Evolutionary conservation across 1,140 invertebrate species (phyloP).

Genomic region (Drosophila teissieri): DNA sequence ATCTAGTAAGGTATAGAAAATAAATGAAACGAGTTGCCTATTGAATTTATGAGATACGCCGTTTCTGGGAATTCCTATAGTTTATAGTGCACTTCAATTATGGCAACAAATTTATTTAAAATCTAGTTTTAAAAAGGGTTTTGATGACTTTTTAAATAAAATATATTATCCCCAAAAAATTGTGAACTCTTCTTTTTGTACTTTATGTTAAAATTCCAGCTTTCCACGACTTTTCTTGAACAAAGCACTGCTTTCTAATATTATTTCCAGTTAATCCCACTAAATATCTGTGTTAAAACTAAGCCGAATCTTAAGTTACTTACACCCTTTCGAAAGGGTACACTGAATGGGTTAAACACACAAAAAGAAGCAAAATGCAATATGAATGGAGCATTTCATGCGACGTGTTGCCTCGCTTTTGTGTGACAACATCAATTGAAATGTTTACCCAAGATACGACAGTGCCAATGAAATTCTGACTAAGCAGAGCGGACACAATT

Average conservation of each 20-base stretch:
- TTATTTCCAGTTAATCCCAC: neutral
- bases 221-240: too few species aligned
- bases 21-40: slow-evolving; percentile 1
- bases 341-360: neutral
- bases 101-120: neutral
- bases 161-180: too few species aligned
- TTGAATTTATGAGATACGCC: neutral
- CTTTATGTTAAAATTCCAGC: too few species aligned
- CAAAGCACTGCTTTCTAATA: too few species aligned
- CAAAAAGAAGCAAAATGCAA: slow-evolving; percentile 32
- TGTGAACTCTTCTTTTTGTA: too few species aligned
- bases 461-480: slow-evolving; percentile 46
- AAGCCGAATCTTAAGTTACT: neutral
- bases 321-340: slow-evolving; percentile 13
- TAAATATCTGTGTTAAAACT: neutral
- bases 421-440: slow-evolving; percentile 57
- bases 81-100: neutral
- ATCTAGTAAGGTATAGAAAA: slow-evolving; percentile 10
- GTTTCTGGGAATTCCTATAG: neutral
- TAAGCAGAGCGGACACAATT: slow-evolving; percentile 40
- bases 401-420: slow-evolving; percentile 34
- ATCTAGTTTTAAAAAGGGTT: neutral
- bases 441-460: slow-evolving; percentile 75
- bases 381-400: slow-evolving; percentile 50
- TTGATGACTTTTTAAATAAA: too few species aligned